Base-by-base conservation (phyloP, 1,140 invertebrate genomes). In the Drosophila ercepeae region DNA sequence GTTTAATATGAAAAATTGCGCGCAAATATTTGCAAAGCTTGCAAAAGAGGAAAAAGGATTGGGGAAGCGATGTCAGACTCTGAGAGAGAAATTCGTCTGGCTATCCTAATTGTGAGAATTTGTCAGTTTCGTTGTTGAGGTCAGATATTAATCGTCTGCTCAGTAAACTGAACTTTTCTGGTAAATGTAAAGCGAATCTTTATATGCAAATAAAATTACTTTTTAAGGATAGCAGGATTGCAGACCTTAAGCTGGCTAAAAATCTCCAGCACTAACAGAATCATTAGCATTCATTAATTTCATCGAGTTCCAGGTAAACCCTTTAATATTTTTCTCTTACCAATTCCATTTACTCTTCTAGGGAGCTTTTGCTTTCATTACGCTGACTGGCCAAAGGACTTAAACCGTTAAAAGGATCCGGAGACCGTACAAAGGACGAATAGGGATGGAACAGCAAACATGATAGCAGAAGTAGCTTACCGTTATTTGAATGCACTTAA, bases 1-100 rank as follows among this genome's bases (percentile, higher is more conserved):
- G 74, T 71, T 88, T 82, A 75, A 86, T 81, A 86, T 86, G 81
- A 86, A 86, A 86, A 86, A 86, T 86, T 86, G 64, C 57, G 68
- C 39, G 42, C 82, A 86, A 86, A 86, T 86, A 86, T 86, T 86
- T 86, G 82, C 68, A 57, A 68, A 76, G 71, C 75, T 72, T 42
- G 55, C 55, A 49, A 23, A 13, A 53, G 45, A 46, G 45, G 5
- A 27, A 19, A 8, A 19, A 14, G 13, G 14, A 44, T 41, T 16
- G 52, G 45, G 14, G 18, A 54, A n/a, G 23, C 45, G 21, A n/a
- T n/a, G n/a, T n/a, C n/a, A 16, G 51, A 18, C 49, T 18, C 1
- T 2, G 29, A 9, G 39, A 3, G 29, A 9, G 29, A 32, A 32
- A 18, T 19, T 42, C 21, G 27, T 14, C 69, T 44, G 49, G 27